phyloP scores from a whole-genome alignment of 1,140 invertebrate genomes.

The Theocolax elegans region DNA sequence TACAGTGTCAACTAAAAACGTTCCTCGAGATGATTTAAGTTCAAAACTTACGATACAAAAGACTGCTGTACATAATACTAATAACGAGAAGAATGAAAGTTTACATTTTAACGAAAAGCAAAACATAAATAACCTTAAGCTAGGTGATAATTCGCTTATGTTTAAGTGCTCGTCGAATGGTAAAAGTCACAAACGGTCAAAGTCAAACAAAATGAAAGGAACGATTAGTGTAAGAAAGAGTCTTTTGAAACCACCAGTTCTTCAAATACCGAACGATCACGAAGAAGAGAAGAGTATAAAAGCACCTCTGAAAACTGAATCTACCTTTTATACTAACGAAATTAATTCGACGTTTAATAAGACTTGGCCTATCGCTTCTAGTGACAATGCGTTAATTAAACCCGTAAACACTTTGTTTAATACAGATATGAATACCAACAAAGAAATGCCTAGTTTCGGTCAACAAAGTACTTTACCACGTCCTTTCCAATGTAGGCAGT shows the following conservation, averaged over 20 bases:
- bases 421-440: slow-evolving; percentile 1
- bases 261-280: slow-evolving; percentile 32
- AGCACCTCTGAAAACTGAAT: not conserved
- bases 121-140: slow-evolving; percentile 4
- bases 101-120: not conserved
- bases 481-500: slow-evolving; percentile 35
- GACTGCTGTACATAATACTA: slow-evolving; percentile 2
- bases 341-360: slow-evolving; percentile 8
- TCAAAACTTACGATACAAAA: not conserved
- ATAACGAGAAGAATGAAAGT: not conserved
- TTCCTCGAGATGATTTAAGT: slow-evolving; percentile 3
- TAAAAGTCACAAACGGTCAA: slow-evolving; percentile 14
- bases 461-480: slow-evolving; percentile 31
- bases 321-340: slow-evolving; percentile 3
- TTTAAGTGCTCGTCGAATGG: slow-evolving; percentile 5
- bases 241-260: slow-evolving; percentile 33
- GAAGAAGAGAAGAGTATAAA: slow-evolving; percentile 8
- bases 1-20: not conserved
- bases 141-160: not conserved
- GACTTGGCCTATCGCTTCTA: slow-evolving; percentile 20
- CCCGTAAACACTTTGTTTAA: slow-evolving; percentile 7
- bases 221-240: slow-evolving; percentile 2
- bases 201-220: slow-evolving; percentile 17
- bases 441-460: slow-evolving; percentile 12
- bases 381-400: slow-evolving; percentile 5